Conservation (phyloP, 2,113 vertebrate species). For the Poeciliopsis retropinna region DNA sequence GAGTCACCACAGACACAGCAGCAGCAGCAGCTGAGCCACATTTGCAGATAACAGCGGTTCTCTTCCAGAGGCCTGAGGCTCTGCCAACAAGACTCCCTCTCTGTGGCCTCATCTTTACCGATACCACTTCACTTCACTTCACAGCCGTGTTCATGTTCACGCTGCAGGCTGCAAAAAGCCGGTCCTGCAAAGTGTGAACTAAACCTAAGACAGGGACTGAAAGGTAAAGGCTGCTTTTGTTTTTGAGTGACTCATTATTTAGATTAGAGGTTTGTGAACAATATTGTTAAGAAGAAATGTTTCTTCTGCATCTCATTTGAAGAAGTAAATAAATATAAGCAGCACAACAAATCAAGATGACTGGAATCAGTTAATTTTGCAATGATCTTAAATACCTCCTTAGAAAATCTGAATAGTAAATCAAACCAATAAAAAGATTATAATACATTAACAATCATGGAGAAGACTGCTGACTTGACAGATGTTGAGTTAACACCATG, state of each 20-base stretch:
- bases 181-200: neutral
- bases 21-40: slow-evolving; percentile 43
- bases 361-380: too few relatives aligned
- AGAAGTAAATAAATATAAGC: neutral
- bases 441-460: too few relatives aligned
- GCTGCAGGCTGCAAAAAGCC: neutral
- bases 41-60: slow-evolving; percentile 64
- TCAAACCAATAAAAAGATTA: too few relatives aligned
- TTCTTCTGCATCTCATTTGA: neutral
- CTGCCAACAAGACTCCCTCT: slow-evolving; percentile 61
- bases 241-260: neutral
- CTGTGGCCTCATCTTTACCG: slow-evolving; percentile 28
- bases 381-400: too few relatives aligned
- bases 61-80: slow-evolving; percentile 52
- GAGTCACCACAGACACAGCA: slow-evolving; percentile 63
- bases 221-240: neutral
- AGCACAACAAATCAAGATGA: too few relatives aligned
- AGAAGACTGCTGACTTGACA: too few relatives aligned
- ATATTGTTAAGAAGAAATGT: too few relatives aligned
- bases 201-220: neutral
- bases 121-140: slow-evolving; percentile 7
- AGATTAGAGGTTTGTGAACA: too few relatives aligned
- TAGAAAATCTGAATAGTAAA: too few relatives aligned
- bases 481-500: too few relatives aligned
- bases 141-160: slow-evolving; percentile 19